Conservation (phyloP, 2,113 vertebrate genomes). For the Phylloscopus trochilus region DNA sequence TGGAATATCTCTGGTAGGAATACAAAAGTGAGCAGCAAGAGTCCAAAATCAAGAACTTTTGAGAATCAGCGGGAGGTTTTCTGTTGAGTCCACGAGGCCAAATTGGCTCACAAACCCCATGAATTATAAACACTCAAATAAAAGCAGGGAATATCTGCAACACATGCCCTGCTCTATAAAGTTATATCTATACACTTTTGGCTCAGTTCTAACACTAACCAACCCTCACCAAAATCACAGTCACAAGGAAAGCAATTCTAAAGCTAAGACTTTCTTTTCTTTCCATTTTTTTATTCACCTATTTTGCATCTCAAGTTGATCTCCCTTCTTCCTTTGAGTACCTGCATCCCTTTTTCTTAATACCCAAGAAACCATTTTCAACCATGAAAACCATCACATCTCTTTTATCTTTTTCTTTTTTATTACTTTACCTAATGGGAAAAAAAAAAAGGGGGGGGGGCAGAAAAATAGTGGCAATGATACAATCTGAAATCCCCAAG, state of each 20-base stretch:
- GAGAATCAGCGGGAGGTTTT: not conserved
- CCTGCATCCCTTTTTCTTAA: not conserved
- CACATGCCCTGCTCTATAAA: not conserved
- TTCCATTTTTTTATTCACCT: not conserved
- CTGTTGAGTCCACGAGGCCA: not conserved
- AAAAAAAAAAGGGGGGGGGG: too few relatives aligned
- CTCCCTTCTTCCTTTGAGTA: not conserved
- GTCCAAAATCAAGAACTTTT: not conserved
- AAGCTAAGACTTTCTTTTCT: not conserved
- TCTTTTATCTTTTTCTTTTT: not conserved
- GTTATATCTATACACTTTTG: not conserved
- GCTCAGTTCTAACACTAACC: not conserved
- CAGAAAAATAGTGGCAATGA: not conserved
- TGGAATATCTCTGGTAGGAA: not conserved
- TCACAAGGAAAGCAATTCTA: not conserved
- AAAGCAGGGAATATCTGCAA: not conserved
- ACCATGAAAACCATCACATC: not conserved
- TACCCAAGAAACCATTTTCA: not conserved
- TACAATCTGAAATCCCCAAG: not conserved
- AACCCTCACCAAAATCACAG: not conserved
- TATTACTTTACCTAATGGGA: not conserved
- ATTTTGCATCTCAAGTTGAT: not conserved
- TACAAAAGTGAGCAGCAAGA: not conserved
- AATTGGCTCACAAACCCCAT: not conserved
- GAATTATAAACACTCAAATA: not conserved